phyloP scores from a whole-genome alignment of 1,140 invertebrate species.

The Eueides isabella region DNA sequence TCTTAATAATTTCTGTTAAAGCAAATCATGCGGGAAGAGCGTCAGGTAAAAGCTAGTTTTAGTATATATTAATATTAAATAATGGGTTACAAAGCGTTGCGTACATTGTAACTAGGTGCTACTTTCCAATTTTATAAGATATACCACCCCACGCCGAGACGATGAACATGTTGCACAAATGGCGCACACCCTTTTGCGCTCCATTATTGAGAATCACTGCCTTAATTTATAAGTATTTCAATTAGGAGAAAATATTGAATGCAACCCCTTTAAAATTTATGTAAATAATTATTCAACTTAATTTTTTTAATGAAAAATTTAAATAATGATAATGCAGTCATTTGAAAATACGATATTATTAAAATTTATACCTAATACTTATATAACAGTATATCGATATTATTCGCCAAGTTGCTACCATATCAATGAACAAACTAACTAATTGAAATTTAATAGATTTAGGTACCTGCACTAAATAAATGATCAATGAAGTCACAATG shows the following conservation, averaged over 20 bases:
- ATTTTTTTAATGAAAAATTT: background rate
- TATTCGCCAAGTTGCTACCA: too few species aligned
- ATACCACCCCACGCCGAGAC: background rate
- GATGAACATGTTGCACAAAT: slow-evolving; percentile 5
- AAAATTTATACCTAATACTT: too few species aligned
- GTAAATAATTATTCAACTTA: background rate
- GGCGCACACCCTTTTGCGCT: background rate
- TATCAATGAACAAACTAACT: too few species aligned
- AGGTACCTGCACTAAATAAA: too few species aligned
- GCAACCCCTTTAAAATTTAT: background rate
- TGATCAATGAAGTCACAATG: too few species aligned
- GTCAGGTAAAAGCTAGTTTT: too few species aligned
- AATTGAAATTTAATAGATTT: too few species aligned
- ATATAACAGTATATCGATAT: too few species aligned
- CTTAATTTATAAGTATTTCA: slow-evolving; percentile 12
- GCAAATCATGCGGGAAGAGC: too few species aligned
- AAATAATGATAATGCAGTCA: too few species aligned
- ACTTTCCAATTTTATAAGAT: slow-evolving; percentile 4
- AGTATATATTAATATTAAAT: background rate
- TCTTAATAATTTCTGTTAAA: too few species aligned
- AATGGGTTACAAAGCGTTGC: background rate
- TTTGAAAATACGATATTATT: too few species aligned
- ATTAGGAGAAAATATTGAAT: background rate
- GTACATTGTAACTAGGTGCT: background rate
- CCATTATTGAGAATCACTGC: slow-evolving; percentile 3